Percentiles rank a stretch among this genome's conserved stretches.
phyloP scores from a whole-genome alignment of 2,888 invertebrate genomes.

The Zeuzera pyrina region DNA sequence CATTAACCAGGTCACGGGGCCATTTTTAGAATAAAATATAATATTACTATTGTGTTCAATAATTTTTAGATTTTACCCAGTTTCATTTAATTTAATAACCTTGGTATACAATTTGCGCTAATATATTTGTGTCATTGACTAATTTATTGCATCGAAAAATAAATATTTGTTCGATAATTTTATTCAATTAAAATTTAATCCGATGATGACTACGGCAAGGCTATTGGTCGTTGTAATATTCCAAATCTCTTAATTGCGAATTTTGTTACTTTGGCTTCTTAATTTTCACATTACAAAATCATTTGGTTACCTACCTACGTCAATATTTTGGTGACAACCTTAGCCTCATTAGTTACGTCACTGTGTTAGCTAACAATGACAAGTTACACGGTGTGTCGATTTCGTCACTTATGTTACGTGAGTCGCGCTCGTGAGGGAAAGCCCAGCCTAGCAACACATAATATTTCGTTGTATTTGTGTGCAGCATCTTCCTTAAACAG shows the following conservation, averaged over 20 bases:
- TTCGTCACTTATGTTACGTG: conserved; percentile 34
- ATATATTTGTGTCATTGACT: too few relatives aligned
- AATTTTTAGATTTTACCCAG: conserved; percentile 24
- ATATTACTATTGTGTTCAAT: conserved; percentile 26
- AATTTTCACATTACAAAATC: background rate
- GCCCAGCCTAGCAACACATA: too few relatives aligned
- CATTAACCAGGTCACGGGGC: conserved; percentile 40
- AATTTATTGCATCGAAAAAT: background rate
- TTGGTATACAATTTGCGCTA: background rate
- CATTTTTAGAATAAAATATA: conserved; percentile 24
- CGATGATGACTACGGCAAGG: too few relatives aligned
- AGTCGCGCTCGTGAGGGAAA: conserved; percentile 28
- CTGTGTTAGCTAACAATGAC: conserved; percentile 36
- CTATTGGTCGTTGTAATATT: too few relatives aligned
- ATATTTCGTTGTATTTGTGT: too few relatives aligned
- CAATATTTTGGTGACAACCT: conserved; percentile 35
- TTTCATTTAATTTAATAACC: conserved; percentile 11
- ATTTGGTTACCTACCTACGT: background rate
- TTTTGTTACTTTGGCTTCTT: background rate
- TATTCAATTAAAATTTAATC: too few relatives aligned
- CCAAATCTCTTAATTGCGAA: too few relatives aligned
- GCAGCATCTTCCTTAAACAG: too few relatives aligned
- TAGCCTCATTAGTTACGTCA: conserved; percentile 56
- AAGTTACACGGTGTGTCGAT: conserved; percentile 25
- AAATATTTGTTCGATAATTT: too few relatives aligned